phyloP scores from a whole-genome alignment of 2,113 vertebrate genomes.

The Jacana jacana region DNA sequence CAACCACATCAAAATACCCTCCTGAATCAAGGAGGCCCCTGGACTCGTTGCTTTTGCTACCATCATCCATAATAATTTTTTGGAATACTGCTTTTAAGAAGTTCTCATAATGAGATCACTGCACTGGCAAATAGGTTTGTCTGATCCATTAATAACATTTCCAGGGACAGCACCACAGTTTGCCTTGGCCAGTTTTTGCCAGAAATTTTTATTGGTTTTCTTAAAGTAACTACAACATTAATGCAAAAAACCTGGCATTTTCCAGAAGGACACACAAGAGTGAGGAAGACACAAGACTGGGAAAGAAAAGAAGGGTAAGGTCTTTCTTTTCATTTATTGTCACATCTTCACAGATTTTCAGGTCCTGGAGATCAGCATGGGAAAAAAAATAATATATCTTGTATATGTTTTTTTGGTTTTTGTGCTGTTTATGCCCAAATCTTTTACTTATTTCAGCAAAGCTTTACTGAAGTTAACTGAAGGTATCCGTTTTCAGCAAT shows the following conservation, averaged over 20 bases:
- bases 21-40: background rate
- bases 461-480: background rate
- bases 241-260: background rate
- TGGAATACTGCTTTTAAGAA: background rate
- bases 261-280: background rate
- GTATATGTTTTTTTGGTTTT: background rate
- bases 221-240: background rate
- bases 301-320: background rate
- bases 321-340: background rate
- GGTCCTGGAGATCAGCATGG: background rate
- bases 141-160: conserved; percentile 33
- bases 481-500: background rate
- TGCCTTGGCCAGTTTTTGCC: background rate
- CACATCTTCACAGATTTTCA: background rate
- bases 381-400: background rate
- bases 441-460: background rate
- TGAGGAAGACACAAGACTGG: background rate
- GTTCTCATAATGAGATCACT: background rate
- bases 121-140: background rate
- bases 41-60: background rate
- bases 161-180: background rate
- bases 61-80: background rate
- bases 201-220: background rate
- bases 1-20: background rate
- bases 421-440: background rate